Evolutionary conservation across 2,797 vertebrate genomes (phyloP).

Genomic region (Otolemur crassicaudatus): DNA sequence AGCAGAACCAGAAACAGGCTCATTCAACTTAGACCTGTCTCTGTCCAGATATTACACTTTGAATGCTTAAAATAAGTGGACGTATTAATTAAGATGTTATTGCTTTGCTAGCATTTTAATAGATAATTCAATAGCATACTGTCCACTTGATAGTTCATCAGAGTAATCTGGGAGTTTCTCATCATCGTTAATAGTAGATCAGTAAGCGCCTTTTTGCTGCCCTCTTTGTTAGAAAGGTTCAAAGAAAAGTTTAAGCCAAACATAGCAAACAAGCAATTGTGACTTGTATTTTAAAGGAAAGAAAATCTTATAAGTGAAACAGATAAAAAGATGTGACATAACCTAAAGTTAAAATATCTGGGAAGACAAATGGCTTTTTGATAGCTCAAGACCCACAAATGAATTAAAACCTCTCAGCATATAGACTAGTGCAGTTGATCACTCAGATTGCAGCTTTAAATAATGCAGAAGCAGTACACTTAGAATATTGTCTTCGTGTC

Average conservation of each 20-base stretch:
- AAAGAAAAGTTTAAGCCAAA: slow-evolving; percentile 21
- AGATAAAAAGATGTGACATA: slow-evolving; percentile 40
- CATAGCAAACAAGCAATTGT: not conserved
- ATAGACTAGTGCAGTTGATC: slow-evolving; percentile 73
- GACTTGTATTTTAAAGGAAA: slow-evolving; percentile 32
- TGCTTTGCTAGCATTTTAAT: slow-evolving; percentile 60
- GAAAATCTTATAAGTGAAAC: slow-evolving; percentile 56
- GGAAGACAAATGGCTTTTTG: slow-evolving; percentile 80
- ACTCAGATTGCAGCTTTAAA: slow-evolving; percentile 80
- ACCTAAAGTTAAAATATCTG: slow-evolving; percentile 32
- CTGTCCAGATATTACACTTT: not conserved
- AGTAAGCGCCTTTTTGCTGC: slow-evolving; percentile 25
- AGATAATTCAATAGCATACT: slow-evolving; percentile 19
- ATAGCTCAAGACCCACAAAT: slow-evolving; percentile 52
- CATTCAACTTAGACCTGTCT: not conserved
- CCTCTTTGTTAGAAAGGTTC: slow-evolving; percentile 38
- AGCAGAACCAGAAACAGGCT: slow-evolving; percentile 36
- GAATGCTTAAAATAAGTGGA: slow-evolving; percentile 27
- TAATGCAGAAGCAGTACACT: slow-evolving; percentile 76
- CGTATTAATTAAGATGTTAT: slow-evolving; percentile 20
- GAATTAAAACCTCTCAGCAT: slow-evolving; percentile 79
- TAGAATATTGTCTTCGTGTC: slow-evolving; percentile 87
- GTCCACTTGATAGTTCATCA: not conserved
- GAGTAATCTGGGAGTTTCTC: slow-evolving; percentile 6
- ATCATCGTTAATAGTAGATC: slow-evolving; percentile 39